Evolutionary conservation across 2,113 vertebrate species (phyloP).

Genomic region (Aegithalos caudatus): DNA sequence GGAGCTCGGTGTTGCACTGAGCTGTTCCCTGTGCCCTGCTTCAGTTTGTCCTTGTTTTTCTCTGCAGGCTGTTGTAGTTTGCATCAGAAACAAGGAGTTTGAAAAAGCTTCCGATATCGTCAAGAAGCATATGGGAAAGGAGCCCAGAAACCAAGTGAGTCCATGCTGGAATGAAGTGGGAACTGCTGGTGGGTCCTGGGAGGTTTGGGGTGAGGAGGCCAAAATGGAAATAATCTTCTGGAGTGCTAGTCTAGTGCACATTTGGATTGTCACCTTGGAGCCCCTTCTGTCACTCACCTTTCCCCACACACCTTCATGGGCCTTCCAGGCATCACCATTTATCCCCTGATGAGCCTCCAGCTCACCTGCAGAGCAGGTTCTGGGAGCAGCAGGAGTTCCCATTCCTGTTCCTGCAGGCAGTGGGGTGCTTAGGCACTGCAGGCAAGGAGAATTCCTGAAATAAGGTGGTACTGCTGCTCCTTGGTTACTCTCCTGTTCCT

Average conservation of each 20-base stretch:
- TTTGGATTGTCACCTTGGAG: accelerated
- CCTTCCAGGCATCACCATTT: not conserved
- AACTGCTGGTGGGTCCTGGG: not conserved
- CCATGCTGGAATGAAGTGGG: too few species aligned
- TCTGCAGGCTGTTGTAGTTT: constrained; percentile 81
- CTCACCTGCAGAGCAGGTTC: accelerated
- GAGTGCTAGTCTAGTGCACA: accelerated
- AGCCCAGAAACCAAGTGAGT: constrained; percentile 78
- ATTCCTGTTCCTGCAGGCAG: not conserved
- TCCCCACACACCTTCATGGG: accelerated
- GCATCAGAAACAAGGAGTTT: constrained; percentile 82
- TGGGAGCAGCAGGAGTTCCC: not conserved
- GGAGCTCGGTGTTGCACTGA: not conserved
- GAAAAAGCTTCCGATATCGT: constrained; percentile 80
- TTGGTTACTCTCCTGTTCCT: not conserved
- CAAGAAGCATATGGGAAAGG: constrained; percentile 75
- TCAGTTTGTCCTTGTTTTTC: not conserved
- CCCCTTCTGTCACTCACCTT: accelerated
- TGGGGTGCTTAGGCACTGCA: not conserved
- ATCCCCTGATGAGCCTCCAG: not conserved
- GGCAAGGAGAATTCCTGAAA: not conserved
- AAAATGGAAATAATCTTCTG: not conserved
- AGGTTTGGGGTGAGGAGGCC: not conserved
- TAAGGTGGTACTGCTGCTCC: not conserved
- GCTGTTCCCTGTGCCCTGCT: not conserved